Base-by-base conservation (phyloP, 1,140 invertebrate species). In the Macrotrachela quadricornifera region DNA sequence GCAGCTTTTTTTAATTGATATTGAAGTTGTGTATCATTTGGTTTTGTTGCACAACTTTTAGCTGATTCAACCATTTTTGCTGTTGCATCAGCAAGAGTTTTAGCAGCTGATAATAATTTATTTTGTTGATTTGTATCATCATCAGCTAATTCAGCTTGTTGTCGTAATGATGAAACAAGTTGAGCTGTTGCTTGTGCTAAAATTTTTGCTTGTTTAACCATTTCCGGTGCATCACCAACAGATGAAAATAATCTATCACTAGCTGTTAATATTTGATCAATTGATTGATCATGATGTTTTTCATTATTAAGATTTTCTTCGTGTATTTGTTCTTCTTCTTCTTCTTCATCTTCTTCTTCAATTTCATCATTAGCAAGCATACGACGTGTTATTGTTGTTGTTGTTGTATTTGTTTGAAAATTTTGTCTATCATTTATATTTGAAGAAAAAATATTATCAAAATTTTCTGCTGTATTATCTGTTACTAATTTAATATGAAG, bases 51-150 rank as follows among this genome's bases (percentile, higher is more conserved):
- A 70, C 85, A 90, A 9, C 82, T 77, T 65, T 94, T 78, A 0
- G 92, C 91, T 1, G 91, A 90, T 67, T 96, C 90, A 2, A 94
- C 87, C 79, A 95, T 83, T 57, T 81, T 77, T 0, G 86, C 82
- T 0, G 92, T 97, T 10, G 91, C 91, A 70, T 96, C 88, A 1
- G 91, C 90, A 13, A 96, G 71, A 46, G 82, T 73, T 67, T 90
- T 92, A 8, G 87, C 65, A 42, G 62, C 72, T 0, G 85, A 86
- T 43, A 95, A 67, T 9, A 96, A 66, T 56, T 85, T 76, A 51
- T 83, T 77, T 62, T 96, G 88, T 15, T 83, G 75, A 48, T 94
- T 86, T 0, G 81, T 79, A 67, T 90, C 84, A 0, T 81, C 77
- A 58, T 87, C 79, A 42, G 76, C 58, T 56, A 44, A 3, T 56